Base-by-base conservation (phyloP, 2,888 invertebrate species). In the Odiellus spinosus region DNA sequence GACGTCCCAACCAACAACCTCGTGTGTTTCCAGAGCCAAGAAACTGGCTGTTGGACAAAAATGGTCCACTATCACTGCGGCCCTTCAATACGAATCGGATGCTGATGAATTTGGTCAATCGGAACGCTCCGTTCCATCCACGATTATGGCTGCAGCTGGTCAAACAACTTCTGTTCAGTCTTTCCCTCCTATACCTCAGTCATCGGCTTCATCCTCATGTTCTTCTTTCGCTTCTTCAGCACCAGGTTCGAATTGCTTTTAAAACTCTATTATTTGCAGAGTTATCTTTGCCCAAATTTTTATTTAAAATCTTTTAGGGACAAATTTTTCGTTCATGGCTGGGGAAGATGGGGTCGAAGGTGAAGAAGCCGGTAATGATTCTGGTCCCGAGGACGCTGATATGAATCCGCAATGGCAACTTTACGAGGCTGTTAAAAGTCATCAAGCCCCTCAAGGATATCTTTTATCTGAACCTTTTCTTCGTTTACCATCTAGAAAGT, bases 381-480 rank as follows among this genome's bases (percentile, higher is more conserved):
- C 71, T 38, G 69, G 68, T 45, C 67, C 71, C 1, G 75, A 63
- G 43, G 61, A 63, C 50, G 56, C 52, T 54, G 76, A 84, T 59
- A 47, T 36, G 18, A 82, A 84, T 47, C 87, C 87, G 0, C 81
- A 83, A 60, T 93, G 93, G 91, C 80, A 84, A 54, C 69, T 96
- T 1, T 83, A 86, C 59, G 86, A 88, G 62, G 76, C 81, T 40
- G 76, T 96, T 17, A 50, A 52, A 40, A 54, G 38, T 26, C 49
- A 43, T 34, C 48, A 56, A 18, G 58, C 59, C 19, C 49, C 58
- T 10, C 55, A 56, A 71, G 90, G 87, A n/a, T 73, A 77, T 2
- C 73, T 78, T n/a, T 71, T 93, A 61, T 81, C 85, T 20, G 90
- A 93, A 61, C 87, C 91, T 0, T 87, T 96, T 68, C 81, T 85